Conservation (phyloP, 2,888 invertebrate species). For the Alentia gelatinosa region DNA sequence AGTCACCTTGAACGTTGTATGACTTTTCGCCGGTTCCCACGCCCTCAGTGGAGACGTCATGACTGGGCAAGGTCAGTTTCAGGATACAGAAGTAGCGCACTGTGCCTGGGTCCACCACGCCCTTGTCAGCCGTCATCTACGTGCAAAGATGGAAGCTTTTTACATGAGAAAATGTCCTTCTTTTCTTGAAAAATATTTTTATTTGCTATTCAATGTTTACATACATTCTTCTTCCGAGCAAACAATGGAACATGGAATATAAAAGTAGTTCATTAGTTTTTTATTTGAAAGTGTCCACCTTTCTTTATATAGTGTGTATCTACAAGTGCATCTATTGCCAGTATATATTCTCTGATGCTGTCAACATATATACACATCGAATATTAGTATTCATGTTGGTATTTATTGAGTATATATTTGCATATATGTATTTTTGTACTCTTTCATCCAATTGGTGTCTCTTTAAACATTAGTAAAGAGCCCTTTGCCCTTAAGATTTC, state of each 20-base stretch:
- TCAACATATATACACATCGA: too few species aligned
- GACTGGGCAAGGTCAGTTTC: background rate
- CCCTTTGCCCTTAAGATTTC: too few species aligned
- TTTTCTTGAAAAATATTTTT: background rate
- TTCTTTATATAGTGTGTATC: background rate
- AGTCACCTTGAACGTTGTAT: conserved; percentile 28
- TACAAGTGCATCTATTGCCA: background rate
- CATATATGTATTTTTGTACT: too few species aligned
- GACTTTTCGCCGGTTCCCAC: conserved; percentile 31
- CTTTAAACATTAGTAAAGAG: too few species aligned
- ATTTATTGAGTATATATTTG: too few species aligned
- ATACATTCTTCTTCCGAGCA: background rate
- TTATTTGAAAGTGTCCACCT: background rate
- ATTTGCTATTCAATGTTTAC: background rate
- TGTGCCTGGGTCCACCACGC: background rate
- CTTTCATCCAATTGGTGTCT: too few species aligned
- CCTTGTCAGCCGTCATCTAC: background rate
- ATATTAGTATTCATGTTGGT: too few species aligned
- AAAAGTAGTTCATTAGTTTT: background rate
- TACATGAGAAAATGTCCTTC: background rate
- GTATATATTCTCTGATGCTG: too few species aligned
- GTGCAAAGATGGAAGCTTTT: background rate
- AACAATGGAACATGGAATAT: background rate
- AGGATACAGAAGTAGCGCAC: conserved; percentile 29
- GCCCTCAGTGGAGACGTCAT: conserved; percentile 44